Evolutionary conservation across 2,113 vertebrate genomes (phyloP).

Genomic region (Australoheros scitulus): DNA sequence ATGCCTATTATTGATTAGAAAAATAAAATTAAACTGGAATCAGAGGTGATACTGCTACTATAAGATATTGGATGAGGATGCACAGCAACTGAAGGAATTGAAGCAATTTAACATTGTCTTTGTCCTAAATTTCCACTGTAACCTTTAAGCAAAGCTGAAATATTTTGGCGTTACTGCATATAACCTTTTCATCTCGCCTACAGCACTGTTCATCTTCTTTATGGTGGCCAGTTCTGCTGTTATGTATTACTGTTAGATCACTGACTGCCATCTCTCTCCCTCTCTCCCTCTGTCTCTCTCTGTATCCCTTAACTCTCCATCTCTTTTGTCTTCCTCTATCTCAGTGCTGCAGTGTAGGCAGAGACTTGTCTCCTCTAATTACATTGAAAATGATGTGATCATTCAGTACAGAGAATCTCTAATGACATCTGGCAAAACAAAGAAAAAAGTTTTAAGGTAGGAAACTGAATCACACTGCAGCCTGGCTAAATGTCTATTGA

Average conservation of each 20-base stretch:
- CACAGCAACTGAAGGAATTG: neutral
- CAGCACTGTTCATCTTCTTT: constrained; percentile 58
- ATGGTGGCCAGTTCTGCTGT: constrained; percentile 56
- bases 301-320: constrained; percentile 25
- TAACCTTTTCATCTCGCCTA: constrained; percentile 74
- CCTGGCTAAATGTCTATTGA: neutral
- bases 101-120: constrained; percentile 35
- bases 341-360: constrained; percentile 57
- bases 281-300: neutral
- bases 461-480: constrained; percentile 35
- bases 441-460: constrained; percentile 47
- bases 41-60: neutral
- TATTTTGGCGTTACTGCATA: constrained; percentile 47
- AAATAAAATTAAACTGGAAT: neutral
- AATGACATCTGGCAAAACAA: constrained; percentile 66
- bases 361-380: constrained; percentile 71
- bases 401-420: constrained; percentile 59
- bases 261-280: constrained; percentile 46
- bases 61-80: neutral
- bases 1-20: neutral
- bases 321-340: constrained; percentile 29
- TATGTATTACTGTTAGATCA: constrained; percentile 69
- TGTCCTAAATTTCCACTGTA: constrained; percentile 49
- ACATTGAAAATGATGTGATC: constrained; percentile 64
- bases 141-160: constrained; percentile 67